A percentile compares a stretch with the other conserved stretches of the same genome.
These are phyloP conservation scores for Montipora cactus DNA, from an alignment of 64 coral and sea anemone species.

Conservation along the genomic window DNA sequence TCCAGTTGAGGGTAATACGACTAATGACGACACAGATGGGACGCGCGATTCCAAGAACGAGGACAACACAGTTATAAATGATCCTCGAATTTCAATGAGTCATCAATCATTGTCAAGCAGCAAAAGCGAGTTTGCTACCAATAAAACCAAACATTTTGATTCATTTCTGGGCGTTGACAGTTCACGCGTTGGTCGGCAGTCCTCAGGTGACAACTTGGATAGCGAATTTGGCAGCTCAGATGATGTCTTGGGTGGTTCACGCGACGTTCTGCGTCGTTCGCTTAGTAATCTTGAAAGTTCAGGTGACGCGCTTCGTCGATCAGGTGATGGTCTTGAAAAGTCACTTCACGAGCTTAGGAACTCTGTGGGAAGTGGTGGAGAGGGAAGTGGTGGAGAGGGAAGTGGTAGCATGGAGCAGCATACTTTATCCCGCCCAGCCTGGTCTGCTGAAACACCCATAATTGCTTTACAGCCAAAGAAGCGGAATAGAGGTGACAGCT, in stretches of 20 bases:
- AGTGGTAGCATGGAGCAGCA: neutral
- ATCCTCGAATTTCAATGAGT: neutral
- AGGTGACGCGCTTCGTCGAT: neutral
- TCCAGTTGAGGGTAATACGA: neutral
- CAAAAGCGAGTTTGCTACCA: constrained; percentile 5
- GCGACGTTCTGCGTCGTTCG: constrained; percentile 2
- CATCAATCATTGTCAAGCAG: constrained; percentile 14
- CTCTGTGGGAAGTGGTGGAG: neutral
- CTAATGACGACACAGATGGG: neutral
- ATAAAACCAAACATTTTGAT: neutral
- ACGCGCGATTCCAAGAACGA: neutral
- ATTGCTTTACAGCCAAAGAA: neutral
- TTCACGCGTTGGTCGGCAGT: neutral
- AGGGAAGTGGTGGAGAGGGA: neutral
- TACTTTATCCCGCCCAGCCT: neutral
- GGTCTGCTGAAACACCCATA: neutral
- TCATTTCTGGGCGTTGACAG: constrained; percentile 5
- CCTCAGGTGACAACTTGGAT: neutral
- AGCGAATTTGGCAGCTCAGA: neutral
- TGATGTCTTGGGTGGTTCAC: neutral
- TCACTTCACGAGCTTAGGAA: constrained; percentile 1
- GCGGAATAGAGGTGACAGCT: neutral
- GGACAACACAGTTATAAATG: neutral
- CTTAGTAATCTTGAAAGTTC: constrained; percentile 22
- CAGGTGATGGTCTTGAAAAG: constrained; percentile 18